phyloP scores from a whole-genome alignment of 2,113 vertebrate genomes.

The Bubo scandiacus region DNA sequence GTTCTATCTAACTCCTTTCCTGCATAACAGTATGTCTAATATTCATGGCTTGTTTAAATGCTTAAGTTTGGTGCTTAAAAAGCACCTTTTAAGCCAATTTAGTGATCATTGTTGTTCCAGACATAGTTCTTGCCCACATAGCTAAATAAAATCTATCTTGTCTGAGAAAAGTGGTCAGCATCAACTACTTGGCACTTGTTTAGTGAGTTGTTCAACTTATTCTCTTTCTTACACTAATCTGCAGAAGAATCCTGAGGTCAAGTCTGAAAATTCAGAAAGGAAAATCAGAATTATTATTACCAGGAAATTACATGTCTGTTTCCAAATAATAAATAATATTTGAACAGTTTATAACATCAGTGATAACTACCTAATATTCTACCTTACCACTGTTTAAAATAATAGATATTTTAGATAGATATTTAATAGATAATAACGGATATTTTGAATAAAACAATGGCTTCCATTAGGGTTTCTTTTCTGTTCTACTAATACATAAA shows the following conservation, averaged over 20 bases:
- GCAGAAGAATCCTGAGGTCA: background rate
- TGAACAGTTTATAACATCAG: background rate
- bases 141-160: background rate
- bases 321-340: conserved; percentile 14
- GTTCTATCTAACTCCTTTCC: background rate
- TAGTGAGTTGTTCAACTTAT: background rate
- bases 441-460: background rate
- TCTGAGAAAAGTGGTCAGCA: background rate
- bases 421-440: background rate
- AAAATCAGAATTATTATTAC: background rate
- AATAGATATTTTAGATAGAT: too few species aligned
- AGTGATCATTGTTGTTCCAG: background rate
- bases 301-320: background rate
- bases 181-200: background rate
- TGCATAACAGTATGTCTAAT: background rate
- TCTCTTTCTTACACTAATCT: background rate
- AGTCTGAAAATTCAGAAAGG: background rate
- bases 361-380: conserved; percentile 40
- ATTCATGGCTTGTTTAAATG: background rate
- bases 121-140: background rate
- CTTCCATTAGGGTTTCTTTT: conserved; percentile 1
- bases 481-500: conserved; percentile 12
- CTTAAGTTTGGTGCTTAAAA: background rate
- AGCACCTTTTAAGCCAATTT: background rate
- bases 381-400: conserved; percentile 23